Percentiles rank a stretch among this genome's conserved stretches.
Conservation (phyloP, 2,888 invertebrate genomes). For the Choristoneura rosaceana region DNA sequence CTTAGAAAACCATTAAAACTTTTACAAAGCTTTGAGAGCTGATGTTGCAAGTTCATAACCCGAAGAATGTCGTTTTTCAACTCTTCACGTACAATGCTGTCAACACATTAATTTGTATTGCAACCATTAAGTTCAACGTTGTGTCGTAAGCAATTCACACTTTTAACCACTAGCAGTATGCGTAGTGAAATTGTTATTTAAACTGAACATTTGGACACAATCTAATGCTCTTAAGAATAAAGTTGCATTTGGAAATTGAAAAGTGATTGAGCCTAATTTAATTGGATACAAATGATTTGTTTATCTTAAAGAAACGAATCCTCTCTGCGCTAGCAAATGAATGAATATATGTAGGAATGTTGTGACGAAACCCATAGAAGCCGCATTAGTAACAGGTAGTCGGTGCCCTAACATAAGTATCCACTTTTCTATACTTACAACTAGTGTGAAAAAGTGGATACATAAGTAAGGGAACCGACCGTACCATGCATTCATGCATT, state of each 20-base stretch:
- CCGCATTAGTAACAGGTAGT: no score
- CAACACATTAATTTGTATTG: slow-evolving; percentile 39
- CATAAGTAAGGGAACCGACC: no score
- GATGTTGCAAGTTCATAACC: slow-evolving; percentile 27
- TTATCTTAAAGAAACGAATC: background rate
- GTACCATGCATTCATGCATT: background rate
- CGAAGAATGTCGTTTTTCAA: slow-evolving; percentile 45
- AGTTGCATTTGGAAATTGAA: background rate
- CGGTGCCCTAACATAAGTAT: no score
- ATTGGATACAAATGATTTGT: background rate
- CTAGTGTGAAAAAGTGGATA: no score
- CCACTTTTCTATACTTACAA: no score
- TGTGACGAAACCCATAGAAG: background rate
- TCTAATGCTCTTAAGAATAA: background rate
- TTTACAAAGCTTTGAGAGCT: slow-evolving; percentile 22
- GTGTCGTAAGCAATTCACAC: slow-evolving; percentile 1
- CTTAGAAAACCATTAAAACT: background rate
- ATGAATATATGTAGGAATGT: background rate
- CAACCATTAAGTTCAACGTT: slow-evolving; percentile 35
- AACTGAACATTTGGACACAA: background rate
- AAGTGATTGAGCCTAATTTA: background rate
- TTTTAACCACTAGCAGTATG: background rate
- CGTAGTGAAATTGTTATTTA: background rate
- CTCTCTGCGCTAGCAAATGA: background rate
- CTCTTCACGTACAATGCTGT: slow-evolving; percentile 34